These are phyloP conservation scores for Mystacornis crossleyi DNA, from an alignment of 2,113 vertebrate species.

Conservation along the genomic window DNA sequence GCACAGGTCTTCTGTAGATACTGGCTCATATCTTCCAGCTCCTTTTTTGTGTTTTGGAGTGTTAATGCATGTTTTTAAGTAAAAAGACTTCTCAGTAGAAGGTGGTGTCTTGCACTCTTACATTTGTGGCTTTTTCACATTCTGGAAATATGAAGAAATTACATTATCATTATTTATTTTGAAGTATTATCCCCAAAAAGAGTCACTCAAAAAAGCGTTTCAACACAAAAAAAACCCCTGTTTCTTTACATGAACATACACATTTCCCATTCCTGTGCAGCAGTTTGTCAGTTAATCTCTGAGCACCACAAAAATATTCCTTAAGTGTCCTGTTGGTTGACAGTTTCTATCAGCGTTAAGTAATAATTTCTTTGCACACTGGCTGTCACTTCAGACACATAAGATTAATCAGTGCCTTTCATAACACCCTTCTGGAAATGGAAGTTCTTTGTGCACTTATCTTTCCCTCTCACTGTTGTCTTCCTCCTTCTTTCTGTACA, in stretches of 20 bases:
- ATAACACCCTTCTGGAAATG: background rate
- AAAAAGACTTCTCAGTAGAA: background rate
- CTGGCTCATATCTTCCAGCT: background rate
- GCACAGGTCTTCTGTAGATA: background rate
- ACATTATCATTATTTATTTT: background rate
- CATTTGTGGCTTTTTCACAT: background rate
- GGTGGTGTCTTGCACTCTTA: background rate
- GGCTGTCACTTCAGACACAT: background rate
- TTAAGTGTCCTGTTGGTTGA: background rate
- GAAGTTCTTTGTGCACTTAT: constrained; percentile 18
- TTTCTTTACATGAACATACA: background rate
- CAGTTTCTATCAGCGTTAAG: background rate
- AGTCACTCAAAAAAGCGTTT: background rate
- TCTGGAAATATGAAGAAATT: background rate
- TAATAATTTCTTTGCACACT: background rate
- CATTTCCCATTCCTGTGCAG: background rate
- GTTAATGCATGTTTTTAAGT: background rate
- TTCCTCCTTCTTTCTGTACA: background rate
- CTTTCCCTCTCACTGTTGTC: constrained; percentile 2
- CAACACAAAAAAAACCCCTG: background rate
- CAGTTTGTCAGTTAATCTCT: background rate
- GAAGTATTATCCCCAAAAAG: background rate
- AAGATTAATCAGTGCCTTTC: constrained; percentile 19
- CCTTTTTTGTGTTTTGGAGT: background rate
- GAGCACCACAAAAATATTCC: background rate